These are phyloP conservation scores for Panagrolaimus sp. DNA, from an alignment of 1,140 invertebrate genomes.

Conservation along the genomic window DNA sequence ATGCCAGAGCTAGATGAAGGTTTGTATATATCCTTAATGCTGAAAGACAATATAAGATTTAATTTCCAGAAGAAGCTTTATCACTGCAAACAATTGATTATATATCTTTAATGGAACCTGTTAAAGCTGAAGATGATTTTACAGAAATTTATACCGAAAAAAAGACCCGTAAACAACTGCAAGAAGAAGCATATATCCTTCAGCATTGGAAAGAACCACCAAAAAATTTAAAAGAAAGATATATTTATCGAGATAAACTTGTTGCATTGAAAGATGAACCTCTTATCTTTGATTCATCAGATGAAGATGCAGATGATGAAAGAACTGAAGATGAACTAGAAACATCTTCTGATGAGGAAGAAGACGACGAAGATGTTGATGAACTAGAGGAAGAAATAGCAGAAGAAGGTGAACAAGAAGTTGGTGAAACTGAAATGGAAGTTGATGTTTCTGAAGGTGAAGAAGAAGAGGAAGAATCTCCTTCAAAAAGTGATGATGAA, in stretches of 20 bases:
- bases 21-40: not conserved
- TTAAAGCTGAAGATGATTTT: not conserved
- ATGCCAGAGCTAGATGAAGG: not conserved
- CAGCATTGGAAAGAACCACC: slow-evolving; percentile 4
- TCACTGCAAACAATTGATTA: not conserved
- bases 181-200: not conserved
- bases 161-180: not conserved
- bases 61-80: not conserved
- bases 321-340: not conserved
- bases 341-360: not conserved
- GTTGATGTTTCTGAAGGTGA: not conserved
- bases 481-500: not conserved
- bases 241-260: too few species aligned
- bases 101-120: not conserved
- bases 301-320: not conserved
- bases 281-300: not conserved
- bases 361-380: not conserved
- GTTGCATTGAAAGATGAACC: too few species aligned
- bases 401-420: not conserved
- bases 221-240: not conserved
- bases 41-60: not conserved
- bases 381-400: not conserved
- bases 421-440: not conserved
- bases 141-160: not conserved
- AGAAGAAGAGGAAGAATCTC: not conserved